Percentiles rank a stretch among this genome's conserved stretches.
phyloP scores from a whole-genome alignment of 2,113 vertebrate genomes.

The Xenopus tropicalis region DNA sequence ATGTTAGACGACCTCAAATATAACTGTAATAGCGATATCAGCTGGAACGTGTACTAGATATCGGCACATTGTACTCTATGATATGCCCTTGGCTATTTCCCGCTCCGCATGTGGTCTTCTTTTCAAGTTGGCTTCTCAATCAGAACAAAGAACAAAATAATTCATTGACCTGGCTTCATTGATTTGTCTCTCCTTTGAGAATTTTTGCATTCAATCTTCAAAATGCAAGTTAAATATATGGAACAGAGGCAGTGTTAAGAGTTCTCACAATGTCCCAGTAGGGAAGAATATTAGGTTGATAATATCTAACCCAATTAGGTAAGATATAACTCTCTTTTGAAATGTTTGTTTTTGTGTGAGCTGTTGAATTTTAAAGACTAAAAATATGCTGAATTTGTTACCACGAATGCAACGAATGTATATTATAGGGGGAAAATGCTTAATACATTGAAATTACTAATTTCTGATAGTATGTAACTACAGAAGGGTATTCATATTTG shows the following conservation, averaged over 20 bases:
- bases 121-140: slow-evolving; percentile 66
- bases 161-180: slow-evolving; percentile 66
- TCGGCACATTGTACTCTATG: slow-evolving; percentile 28
- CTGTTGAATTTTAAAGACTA: too few relatives aligned
- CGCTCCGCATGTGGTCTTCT: slow-evolving; percentile 61
- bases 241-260: slow-evolving; percentile 31
- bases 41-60: slow-evolving; percentile 47
- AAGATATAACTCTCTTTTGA: too few relatives aligned
- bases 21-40: slow-evolving; percentile 41
- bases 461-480: too few relatives aligned
- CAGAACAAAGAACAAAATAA: slow-evolving; percentile 67
- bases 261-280: slow-evolving; percentile 1
- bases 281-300: slow-evolving; percentile 15
- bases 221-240: slow-evolving; percentile 23
- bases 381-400: too few relatives aligned
- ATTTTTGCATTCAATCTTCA: slow-evolving; percentile 52
- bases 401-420: too few relatives aligned
- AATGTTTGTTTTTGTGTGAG: too few relatives aligned
- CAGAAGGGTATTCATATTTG: too few relatives aligned
- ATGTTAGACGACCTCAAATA: slow-evolving; percentile 47
- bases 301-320: neutral
- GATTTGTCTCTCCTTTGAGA: slow-evolving; percentile 60
- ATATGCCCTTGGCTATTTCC: slow-evolving; percentile 56
- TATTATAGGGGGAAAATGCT: too few relatives aligned
- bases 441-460: too few relatives aligned